phyloP scores from a whole-genome alignment of 2,113 vertebrate species.

The Cyprinodon tularosa region DNA sequence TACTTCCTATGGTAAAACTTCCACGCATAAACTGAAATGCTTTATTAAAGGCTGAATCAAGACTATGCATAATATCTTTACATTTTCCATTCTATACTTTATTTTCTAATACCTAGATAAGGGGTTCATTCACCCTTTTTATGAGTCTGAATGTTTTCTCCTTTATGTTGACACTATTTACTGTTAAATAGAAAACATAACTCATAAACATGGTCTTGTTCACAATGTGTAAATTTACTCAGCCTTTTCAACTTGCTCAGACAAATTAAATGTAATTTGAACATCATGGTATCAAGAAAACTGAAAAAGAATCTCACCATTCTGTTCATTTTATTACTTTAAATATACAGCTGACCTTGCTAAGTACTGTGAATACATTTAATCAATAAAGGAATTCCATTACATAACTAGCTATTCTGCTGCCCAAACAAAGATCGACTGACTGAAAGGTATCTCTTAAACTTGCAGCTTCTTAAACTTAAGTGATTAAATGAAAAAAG shows the following conservation, averaged over 20 bases:
- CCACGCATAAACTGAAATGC: neutral
- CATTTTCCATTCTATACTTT: neutral
- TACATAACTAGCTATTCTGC: conserved; percentile 28
- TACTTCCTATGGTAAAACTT: neutral
- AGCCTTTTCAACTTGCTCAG: conserved; percentile 2
- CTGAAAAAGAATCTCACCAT: conserved; percentile 5
- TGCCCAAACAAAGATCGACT: conserved; percentile 16
- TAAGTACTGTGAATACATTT: conserved; percentile 32
- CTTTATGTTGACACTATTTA: neutral
- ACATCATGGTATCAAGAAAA: conserved; percentile 2
- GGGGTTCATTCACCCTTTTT: neutral
- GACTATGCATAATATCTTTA: neutral
- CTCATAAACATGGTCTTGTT: neutral
- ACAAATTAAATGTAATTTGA: neutral
- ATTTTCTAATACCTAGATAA: neutral
- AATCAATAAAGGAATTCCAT: conserved; percentile 21
- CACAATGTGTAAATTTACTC: neutral
- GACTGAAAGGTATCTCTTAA: conserved; percentile 74
- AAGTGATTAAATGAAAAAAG: conserved; percentile 84
- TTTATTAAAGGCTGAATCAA: neutral
- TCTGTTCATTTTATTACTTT: conserved; percentile 1
- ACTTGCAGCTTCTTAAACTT: conserved; percentile 72
- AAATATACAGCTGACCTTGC: conserved; percentile 4
- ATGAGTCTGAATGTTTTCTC: neutral
- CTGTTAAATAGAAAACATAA: neutral